These are phyloP conservation scores for Eilema caniola DNA, from an alignment of 2,888 invertebrate genomes.

Conservation along the genomic window DNA sequence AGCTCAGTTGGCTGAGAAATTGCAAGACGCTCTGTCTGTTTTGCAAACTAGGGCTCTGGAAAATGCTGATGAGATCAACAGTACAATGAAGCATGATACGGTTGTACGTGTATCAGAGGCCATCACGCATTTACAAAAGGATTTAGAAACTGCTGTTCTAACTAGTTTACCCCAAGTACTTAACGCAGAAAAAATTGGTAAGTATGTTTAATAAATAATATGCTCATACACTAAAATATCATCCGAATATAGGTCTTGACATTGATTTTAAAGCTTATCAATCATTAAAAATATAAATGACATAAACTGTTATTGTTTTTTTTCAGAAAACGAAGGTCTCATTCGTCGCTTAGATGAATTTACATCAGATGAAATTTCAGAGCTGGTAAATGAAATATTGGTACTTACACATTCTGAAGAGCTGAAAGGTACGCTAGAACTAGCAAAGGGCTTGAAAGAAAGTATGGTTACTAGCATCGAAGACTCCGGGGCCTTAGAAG, in stretches of 20 bases:
- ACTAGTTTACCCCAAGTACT: slow-evolving; percentile 33
- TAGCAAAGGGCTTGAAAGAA: slow-evolving; percentile 48
- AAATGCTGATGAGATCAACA: slow-evolving; percentile 45
- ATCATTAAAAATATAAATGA: not conserved
- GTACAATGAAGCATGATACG: slow-evolving; percentile 42
- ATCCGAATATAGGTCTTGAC: no score
- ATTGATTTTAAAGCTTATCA: not conserved
- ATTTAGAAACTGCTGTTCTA: slow-evolving; percentile 52
- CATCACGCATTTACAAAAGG: slow-evolving; percentile 63
- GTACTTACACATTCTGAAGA: slow-evolving; percentile 41
- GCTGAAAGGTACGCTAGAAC: slow-evolving; percentile 33
- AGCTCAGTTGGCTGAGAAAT: slow-evolving; percentile 48
- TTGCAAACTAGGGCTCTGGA: slow-evolving; percentile 57
- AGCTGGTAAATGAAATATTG: slow-evolving; percentile 47
- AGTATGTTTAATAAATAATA: not conserved
- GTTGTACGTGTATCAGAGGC: slow-evolving; percentile 58
- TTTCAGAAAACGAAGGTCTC: slow-evolving; percentile 42
- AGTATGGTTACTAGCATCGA: slow-evolving; percentile 38
- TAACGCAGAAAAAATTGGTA: slow-evolving; percentile 36
- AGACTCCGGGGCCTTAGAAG: slow-evolving; percentile 24
- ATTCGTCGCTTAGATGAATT: slow-evolving; percentile 56
- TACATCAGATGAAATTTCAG: slow-evolving; percentile 47
- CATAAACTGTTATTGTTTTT: slow-evolving; percentile 12
- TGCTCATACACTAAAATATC: no score
- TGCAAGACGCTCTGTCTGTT: slow-evolving; percentile 53